A percentile compares a stretch with the other conserved stretches of the same genome.
These are phyloP conservation scores for Lepidurus couesii DNA, from an alignment of 1,140 invertebrate genomes.

Conservation along the genomic window DNA sequence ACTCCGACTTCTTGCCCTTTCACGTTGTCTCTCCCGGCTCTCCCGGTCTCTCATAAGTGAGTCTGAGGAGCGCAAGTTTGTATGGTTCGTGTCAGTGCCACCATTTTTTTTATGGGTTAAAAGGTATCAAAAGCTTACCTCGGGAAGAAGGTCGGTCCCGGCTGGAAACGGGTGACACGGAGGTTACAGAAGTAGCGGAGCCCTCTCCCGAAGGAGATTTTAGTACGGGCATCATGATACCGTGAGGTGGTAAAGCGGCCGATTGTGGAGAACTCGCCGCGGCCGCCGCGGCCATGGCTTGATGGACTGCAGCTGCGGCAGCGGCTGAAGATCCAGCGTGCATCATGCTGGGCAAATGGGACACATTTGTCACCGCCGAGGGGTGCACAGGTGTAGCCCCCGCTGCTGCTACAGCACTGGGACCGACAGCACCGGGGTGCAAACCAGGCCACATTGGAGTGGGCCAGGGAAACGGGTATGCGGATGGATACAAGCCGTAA, in stretches of 20 bases:
- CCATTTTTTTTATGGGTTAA: neutral
- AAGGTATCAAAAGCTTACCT: constrained; percentile 1
- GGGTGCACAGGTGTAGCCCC: constrained; percentile 33
- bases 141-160: constrained; percentile 29
- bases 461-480: constrained; percentile 43
- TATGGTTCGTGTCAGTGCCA: neutral
- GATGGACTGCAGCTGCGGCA: constrained; percentile 27
- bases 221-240: neutral
- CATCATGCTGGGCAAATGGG: constrained; percentile 1
- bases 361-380: constrained; percentile 2
- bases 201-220: neutral
- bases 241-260: constrained; percentile 9
- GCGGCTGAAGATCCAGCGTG: constrained; percentile 20
- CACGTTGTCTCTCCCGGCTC: constrained; percentile 23
- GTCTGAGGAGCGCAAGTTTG: neutral
- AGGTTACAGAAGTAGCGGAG: constrained; percentile 20
- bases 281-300: constrained; percentile 6
- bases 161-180: constrained; percentile 22
- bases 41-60: constrained; percentile 20
- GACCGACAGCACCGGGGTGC: constrained; percentile 33
- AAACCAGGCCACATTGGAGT: constrained; percentile 37
- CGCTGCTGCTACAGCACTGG: constrained; percentile 33
- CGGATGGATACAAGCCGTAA: constrained; percentile 67
- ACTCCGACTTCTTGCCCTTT: constrained; percentile 25
- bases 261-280: constrained; percentile 28